Evolutionary conservation across 2,113 vertebrate species (phyloP), one percentile per base, ranked within the genome.

Genomic region (Tyrannus savana): DNA sequence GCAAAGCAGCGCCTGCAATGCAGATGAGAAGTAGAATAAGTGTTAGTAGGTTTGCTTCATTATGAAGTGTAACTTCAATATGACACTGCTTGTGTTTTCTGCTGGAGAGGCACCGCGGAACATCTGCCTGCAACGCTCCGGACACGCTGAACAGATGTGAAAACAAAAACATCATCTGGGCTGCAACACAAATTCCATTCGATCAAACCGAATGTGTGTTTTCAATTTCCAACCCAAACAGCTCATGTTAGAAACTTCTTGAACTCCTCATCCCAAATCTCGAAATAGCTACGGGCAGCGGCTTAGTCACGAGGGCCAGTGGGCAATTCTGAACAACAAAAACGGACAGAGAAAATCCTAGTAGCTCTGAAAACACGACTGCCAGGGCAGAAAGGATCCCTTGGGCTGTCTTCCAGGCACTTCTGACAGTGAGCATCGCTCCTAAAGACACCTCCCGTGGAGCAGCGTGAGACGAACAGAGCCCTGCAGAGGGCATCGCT

Each of bases 401-500:
- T 52, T 14, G 53, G 9, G 18, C 22, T 63, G 47, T 41, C 12
- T 39, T 33, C 39, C 27, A 13, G 4, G 30, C 13, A 3, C 15
- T 53, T 52, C 21, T 31, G 17, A 31, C 14, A 11, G 25, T 1
- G 23, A 67, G 3, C 6, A 5, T 3, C 23, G 35, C 33, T 82
- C 2, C 1, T 2, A 6, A 56, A 35, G 28, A 19, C 27, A 10
- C 6, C 7, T 74, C 52, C 11, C 4, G n/a, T 30, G 8, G 6
- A 72, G 2, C 39, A 33, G 10, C 0, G 23, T 19, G 69, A 53
- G 19, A 11, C 30, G 42, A 62, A 64, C 37, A 35, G 8, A 62
- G 19, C 50, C 86, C 93, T 87, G 76, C 37, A 96, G 96, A 95
- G 93, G 97, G 94, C 93, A 97, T 74, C 52, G n/a, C 41, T 63